Percentiles rank a stretch among this genome's conserved stretches.
phyloP scores from a whole-genome alignment of 2,797 vertebrate genomes.

The Enteromius paludinosus region DNA sequence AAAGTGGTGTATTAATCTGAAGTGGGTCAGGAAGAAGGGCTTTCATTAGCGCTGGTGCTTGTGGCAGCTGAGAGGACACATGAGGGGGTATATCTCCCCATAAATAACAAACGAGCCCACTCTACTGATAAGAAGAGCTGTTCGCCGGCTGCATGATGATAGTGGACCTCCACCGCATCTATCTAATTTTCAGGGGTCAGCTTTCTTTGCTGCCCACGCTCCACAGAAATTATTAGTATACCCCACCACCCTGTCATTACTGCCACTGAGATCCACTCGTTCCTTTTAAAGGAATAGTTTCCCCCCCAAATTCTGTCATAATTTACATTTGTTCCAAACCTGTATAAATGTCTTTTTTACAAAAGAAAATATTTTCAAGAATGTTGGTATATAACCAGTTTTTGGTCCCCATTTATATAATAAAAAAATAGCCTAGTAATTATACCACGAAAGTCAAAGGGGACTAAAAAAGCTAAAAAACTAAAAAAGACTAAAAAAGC shows the following conservation, averaged over 20 bases:
- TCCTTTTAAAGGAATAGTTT: conserved; percentile 4
- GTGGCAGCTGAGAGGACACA: conserved; percentile 72
- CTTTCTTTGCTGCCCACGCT: conserved; percentile 60
- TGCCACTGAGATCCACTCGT: conserved; percentile 28
- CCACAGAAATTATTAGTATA: conserved; percentile 74
- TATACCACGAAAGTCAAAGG: background rate
- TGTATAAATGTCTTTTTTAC: background rate
- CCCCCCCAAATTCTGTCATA: background rate
- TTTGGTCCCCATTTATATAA: background rate
- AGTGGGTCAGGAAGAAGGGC: conserved; percentile 78
- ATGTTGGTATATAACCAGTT: background rate
- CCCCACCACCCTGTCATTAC: conserved; percentile 50
- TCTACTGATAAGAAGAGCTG: conserved; percentile 83
- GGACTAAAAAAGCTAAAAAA: background rate
- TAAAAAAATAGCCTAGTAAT: background rate
- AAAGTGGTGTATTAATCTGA: conserved; percentile 79
- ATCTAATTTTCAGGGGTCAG: conserved; percentile 81
- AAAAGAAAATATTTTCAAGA: background rate
- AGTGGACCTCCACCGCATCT: conserved; percentile 75
- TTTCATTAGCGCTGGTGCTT: conserved; percentile 84
- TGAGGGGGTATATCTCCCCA: conserved; percentile 81
- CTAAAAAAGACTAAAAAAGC: background rate
- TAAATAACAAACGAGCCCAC: conserved; percentile 88
- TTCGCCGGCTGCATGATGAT: conserved; percentile 78
- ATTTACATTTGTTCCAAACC: background rate